Evolutionary conservation across 2,797 vertebrate genomes (phyloP).

Genomic region (Myotis daubentonii): DNA sequence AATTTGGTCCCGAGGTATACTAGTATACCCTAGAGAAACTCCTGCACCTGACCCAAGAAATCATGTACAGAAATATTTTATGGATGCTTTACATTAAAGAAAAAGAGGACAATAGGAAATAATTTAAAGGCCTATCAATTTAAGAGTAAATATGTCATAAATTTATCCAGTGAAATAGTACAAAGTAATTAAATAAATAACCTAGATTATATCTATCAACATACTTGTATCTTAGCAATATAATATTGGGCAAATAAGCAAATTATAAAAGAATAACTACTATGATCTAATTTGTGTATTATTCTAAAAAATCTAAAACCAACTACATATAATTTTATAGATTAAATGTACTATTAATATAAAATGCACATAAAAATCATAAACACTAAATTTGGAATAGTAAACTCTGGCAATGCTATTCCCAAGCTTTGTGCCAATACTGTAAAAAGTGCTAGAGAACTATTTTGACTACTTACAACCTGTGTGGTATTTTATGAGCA

Average conservation of each 20-base stretch:
- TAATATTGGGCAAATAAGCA: neutral
- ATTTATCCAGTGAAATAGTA: neutral
- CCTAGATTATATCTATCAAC: neutral
- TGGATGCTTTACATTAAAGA: neutral
- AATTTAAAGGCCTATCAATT: neutral
- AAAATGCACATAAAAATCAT: constrained; percentile 1
- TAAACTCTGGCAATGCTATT: neutral
- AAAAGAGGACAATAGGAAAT: constrained; percentile 3
- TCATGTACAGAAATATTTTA: neutral
- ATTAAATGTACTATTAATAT: neutral
- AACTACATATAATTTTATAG: neutral
- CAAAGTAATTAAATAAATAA: neutral
- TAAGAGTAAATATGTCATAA: neutral
- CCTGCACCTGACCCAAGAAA: neutral
- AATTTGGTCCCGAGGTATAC: too few species aligned
- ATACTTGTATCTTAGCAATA: neutral
- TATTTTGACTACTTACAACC: neutral
- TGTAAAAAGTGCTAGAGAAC: neutral
- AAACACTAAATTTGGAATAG: neutral
- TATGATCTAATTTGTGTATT: neutral
- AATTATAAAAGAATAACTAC: neutral
- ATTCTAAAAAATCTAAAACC: neutral
- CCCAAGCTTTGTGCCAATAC: neutral
- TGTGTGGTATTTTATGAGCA: neutral
- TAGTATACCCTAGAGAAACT: neutral